These are phyloP conservation scores for Muschampia plurimacula DNA, from an alignment of 2,888 invertebrate species.

Conservation along the genomic window DNA sequence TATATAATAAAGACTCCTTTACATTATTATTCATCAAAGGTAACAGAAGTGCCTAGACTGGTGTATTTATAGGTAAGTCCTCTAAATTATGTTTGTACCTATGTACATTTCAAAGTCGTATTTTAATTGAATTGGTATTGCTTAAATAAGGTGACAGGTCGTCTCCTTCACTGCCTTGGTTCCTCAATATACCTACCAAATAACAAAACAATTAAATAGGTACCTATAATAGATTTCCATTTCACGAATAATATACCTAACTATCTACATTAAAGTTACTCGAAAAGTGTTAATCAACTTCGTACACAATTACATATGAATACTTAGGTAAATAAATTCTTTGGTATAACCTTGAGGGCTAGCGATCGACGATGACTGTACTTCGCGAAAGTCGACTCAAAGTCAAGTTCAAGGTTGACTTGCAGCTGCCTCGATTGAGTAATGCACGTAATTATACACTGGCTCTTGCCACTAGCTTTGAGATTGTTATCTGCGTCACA, in stretches of 20 bases:
- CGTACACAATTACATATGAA: neutral
- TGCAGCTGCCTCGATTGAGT: conserved; percentile 39
- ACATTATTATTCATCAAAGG: neutral
- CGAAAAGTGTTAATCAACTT: neutral
- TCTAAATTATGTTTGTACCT: neutral
- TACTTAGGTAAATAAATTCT: conserved; percentile 31
- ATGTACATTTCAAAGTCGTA: neutral
- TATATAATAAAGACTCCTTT: neutral
- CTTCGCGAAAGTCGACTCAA: conserved; percentile 48
- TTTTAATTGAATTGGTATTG: neutral
- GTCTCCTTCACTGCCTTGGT: neutral
- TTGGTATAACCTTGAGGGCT: conserved; percentile 27
- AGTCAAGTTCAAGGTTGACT: conserved; percentile 48
- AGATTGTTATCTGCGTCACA: conserved; percentile 20
- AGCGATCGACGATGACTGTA: conserved; percentile 33
- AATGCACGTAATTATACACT: conserved; percentile 31
- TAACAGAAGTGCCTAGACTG: neutral
- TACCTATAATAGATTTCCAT: neutral
- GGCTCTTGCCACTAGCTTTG: conserved; percentile 24
- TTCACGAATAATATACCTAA: no score
- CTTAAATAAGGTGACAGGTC: conserved; percentile 3
- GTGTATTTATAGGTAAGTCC: neutral
- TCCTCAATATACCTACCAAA: neutral
- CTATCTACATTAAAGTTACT: conserved; percentile 11
- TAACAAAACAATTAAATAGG: conserved; percentile 5